Percentiles rank a stretch among this genome's conserved stretches.
These are phyloP conservation scores for Gisinianus flammeolus DNA, from an alignment of 2,888 invertebrate genomes.

Conservation along the genomic window DNA sequence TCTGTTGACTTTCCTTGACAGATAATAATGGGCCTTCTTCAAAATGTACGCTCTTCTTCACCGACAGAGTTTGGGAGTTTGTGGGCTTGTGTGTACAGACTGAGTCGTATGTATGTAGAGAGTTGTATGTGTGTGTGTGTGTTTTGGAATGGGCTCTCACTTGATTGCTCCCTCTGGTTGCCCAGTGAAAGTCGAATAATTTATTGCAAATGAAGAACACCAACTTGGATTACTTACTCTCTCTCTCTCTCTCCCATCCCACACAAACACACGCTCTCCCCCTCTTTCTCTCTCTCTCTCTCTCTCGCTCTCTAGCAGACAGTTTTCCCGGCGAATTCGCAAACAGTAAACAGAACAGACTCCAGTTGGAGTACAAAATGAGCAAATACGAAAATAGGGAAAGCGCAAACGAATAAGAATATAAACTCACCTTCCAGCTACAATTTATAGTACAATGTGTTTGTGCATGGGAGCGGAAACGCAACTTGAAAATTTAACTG, in stretches of 20 bases:
- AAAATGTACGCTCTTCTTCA: background rate
- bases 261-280: no score
- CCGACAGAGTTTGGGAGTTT: background rate
- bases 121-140: background rate
- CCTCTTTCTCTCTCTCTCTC: no score
- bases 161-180: background rate
- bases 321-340: background rate
- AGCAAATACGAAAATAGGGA: background rate
- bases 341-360: background rate
- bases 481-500: no score
- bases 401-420: background rate
- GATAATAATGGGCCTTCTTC: conserved; percentile 31
- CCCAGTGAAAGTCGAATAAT: conserved; percentile 34
- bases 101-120: background rate
- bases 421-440: background rate
- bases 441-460: background rate
- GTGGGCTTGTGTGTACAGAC: background rate
- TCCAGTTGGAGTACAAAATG: no score
- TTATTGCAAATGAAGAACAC: conserved; percentile 40
- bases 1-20: conserved; percentile 40
- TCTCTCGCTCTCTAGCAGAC: no score
- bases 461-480: background rate
- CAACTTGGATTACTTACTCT: conserved; percentile 12
- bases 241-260: no score
- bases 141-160: background rate